Evolutionary conservation across 2,113 vertebrate genomes (phyloP), one percentile per base, ranked within the genome.

Genomic region (Mormyrus lacerda): DNA sequence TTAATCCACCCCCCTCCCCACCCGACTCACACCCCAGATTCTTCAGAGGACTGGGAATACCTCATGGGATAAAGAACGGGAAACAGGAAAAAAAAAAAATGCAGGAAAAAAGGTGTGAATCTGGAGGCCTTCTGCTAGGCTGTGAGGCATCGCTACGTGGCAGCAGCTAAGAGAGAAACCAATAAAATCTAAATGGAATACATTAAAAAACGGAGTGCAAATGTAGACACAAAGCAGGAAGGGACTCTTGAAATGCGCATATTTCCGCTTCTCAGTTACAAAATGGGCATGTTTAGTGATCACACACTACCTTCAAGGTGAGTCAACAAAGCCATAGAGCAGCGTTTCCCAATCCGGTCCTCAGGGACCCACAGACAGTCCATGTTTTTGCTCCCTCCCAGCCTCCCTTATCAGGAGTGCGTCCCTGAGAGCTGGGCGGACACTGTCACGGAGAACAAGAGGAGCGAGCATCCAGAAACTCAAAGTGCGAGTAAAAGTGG

Each of bases 131-230:
- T 90, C 24, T 93, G 91, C 91, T 85, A 83, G 87, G 91, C 90
- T 92, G 91, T 90, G 91, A 92, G 91, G 92, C 88, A 42, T 69
- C n/a, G 87, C 89, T 85, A 85, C 76, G 92, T 93, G 95, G 95
- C 93, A 92, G 95, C 94, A 91, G 88, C 89, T 92, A 92, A 44
- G 86, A 93, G 92, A 94, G 93, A 15, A 31, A 35, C 65, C 65
- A 35, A 61, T 90, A 94, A 93, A 93, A 91, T 90, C 90, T 94
- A 91, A 91, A 93, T 91, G 93, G 93, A 94, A 95, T 94, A 93
- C 92, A 94, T 94, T 92, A 90, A 91, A 90, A 90, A 88, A 93
- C 89, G 84, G 55, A 91, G 53, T 87, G 39, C 15, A 35, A 21
- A 21, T 6, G 76, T 45, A 89, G 87, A 90, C 39, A 65, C 58